phyloP scores from a whole-genome alignment of 2,888 invertebrate species.

The Drosophila diplacantha region DNA sequence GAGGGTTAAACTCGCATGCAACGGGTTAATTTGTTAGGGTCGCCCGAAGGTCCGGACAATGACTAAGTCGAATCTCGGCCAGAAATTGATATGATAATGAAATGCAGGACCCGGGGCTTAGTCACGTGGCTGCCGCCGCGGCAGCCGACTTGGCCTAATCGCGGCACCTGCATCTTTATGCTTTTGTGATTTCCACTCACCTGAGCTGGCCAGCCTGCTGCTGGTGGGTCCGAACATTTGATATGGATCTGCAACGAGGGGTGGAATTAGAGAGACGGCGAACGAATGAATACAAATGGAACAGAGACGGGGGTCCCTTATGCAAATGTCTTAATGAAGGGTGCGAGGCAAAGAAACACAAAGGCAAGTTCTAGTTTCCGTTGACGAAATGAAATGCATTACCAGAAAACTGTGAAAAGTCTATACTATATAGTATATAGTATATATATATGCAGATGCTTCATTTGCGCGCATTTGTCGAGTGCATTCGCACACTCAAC shows the following conservation, averaged over 20 bases:
- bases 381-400: constrained; percentile 69
- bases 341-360: constrained; percentile 47
- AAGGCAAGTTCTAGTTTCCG: constrained; percentile 60
- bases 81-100: constrained; percentile 74
- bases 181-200: constrained; percentile 80
- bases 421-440: background rate
- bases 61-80: constrained; percentile 65
- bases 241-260: constrained; percentile 89
- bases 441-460: constrained; percentile 38
- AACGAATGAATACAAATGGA: constrained; percentile 14
- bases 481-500: constrained; percentile 42
- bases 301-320: constrained; percentile 41
- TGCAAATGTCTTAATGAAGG: constrained; percentile 68
- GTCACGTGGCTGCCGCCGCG: constrained; percentile 55
- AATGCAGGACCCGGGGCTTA: constrained; percentile 42
- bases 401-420: constrained; percentile 52
- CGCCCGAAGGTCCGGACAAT: constrained; percentile 44
- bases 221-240: constrained; percentile 98
- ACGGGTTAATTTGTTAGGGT: constrained; percentile 66
- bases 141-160: constrained; percentile 61
- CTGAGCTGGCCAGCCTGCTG: constrained; percentile 96
- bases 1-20: constrained; percentile 61
- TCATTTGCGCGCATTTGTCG: constrained; percentile 60
- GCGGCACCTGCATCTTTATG: constrained; percentile 75
- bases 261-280: constrained; percentile 21